phyloP scores from a whole-genome alignment of 2,888 invertebrate genomes.

The Drosophila histrio region DNA sequence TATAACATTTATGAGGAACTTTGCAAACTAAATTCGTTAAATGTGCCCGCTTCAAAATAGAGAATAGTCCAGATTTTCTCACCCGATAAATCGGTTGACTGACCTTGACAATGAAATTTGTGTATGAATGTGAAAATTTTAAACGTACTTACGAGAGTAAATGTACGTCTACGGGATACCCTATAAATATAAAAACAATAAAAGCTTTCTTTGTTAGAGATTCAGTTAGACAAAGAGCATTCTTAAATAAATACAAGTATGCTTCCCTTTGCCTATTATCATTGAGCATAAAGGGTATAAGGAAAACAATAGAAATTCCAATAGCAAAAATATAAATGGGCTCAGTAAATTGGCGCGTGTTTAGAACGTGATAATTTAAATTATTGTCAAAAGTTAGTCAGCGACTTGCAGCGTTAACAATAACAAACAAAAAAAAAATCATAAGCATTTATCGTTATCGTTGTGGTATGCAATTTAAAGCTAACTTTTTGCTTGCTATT shows the following conservation, averaged over 20 bases:
- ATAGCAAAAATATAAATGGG: slow-evolving; percentile 5
- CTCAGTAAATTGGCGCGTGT: slow-evolving; percentile 10
- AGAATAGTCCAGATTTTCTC: slow-evolving; percentile 46
- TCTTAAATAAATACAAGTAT: not conserved
- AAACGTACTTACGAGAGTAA: not conserved
- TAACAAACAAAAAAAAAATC: not conserved
- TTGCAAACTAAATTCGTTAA: not conserved
- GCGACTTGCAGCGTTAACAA: slow-evolving; percentile 1
- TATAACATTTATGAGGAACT: not conserved
- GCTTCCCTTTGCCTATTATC: not conserved
- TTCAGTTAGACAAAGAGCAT: not conserved
- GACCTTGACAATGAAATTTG: slow-evolving; percentile 53
- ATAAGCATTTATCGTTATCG: not conserved
- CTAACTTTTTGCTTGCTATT: slow-evolving; percentile 4
- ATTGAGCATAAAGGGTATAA: slow-evolving; percentile 13
- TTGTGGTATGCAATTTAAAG: slow-evolving; percentile 10
- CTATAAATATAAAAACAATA: not conserved
- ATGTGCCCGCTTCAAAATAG: not conserved
- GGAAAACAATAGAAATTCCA: slow-evolving; percentile 6
- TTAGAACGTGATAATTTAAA: slow-evolving; percentile 54
- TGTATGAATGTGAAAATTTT: slow-evolving; percentile 14
- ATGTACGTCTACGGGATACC: not conserved
- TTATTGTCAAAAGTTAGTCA: slow-evolving; percentile 11
- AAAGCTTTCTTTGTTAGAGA: not conserved
- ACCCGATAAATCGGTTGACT: slow-evolving; percentile 19